A percentile compares a stretch with the other conserved stretches of the same genome.
Conservation (phyloP, 2,888 invertebrate species). For the Omphaloscelis lunosa region DNA sequence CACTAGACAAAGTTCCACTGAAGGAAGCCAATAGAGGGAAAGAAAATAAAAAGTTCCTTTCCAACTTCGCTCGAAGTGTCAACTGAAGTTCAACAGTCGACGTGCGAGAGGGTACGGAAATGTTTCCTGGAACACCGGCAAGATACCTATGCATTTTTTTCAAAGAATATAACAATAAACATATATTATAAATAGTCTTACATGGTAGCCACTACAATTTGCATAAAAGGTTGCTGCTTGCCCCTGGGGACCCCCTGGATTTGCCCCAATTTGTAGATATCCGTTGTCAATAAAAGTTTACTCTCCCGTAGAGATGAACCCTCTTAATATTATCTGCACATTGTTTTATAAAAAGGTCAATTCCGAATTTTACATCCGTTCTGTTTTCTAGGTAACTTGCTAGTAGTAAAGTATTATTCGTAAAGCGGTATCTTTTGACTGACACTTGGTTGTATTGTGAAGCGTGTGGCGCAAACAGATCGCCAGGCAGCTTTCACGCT, state of each 20-base stretch:
- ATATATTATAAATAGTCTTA: conserved; percentile 14
- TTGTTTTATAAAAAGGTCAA: conserved; percentile 42
- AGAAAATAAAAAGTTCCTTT: conserved; percentile 80
- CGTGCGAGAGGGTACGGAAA: conserved; percentile 64
- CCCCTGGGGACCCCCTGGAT: conserved; percentile 50
- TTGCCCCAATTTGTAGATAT: conserved; percentile 59
- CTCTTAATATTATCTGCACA: conserved; percentile 33
- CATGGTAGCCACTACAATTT: conserved; percentile 52
- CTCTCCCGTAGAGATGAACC: conserved; percentile 47
- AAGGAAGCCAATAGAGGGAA: conserved; percentile 78
- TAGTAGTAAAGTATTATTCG: conserved; percentile 40
- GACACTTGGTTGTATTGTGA: conserved; percentile 78
- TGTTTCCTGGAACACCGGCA: conserved; percentile 48
- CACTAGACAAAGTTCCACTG: conserved; percentile 75
- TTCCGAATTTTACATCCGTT: conserved; percentile 29
- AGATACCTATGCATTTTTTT: conserved; percentile 42
- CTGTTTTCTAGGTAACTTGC: conserved; percentile 30
- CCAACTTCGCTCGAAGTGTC: conserved; percentile 80
- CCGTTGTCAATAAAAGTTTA: conserved; percentile 59
- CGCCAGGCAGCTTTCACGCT: conserved; percentile 82
- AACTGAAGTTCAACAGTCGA: conserved; percentile 80
- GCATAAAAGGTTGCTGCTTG: conserved; percentile 59
- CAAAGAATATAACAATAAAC: conserved; percentile 43
- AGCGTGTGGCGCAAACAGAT: conserved; percentile 82
- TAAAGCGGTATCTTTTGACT: conserved; percentile 68